Percentiles rank a stretch among this genome's conserved stretches.
phyloP scores from a whole-genome alignment of 2,113 vertebrate genomes.

The Cottus gobio region DNA sequence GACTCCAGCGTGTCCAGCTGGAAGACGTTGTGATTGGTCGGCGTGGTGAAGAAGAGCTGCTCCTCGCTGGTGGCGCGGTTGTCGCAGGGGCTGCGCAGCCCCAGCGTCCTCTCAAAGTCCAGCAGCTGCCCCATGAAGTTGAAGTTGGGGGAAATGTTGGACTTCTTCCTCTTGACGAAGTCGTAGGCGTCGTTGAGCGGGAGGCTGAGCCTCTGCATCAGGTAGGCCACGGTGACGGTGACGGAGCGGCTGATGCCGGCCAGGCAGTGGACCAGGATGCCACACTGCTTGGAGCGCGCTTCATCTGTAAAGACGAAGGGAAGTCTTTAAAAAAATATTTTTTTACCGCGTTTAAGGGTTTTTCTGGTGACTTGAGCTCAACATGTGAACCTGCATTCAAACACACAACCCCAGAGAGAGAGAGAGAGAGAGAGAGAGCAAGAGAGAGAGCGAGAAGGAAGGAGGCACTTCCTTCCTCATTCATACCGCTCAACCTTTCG shows the following conservation, averaged over 20 bases:
- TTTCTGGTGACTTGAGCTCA: background rate
- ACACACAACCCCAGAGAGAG: slow-evolving; percentile 35
- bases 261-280: slow-evolving; percentile 91
- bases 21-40: slow-evolving; percentile 87
- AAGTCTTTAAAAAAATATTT: too few species aligned
- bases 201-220: slow-evolving; percentile 91
- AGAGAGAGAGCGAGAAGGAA: slow-evolving; percentile 33
- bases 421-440: slow-evolving; percentile 1
- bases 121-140: slow-evolving; percentile 94
- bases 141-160: slow-evolving; percentile 92
- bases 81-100: slow-evolving; percentile 82
- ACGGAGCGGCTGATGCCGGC: slow-evolving; percentile 91
- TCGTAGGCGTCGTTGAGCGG: slow-evolving; percentile 91
- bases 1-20: slow-evolving; percentile 84
- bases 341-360: too few species aligned
- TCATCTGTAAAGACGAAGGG: slow-evolving; percentile 80
- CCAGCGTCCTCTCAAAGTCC: slow-evolving; percentile 89
- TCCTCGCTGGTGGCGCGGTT: slow-evolving; percentile 75
- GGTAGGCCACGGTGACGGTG: slow-evolving; percentile 91
- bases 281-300: slow-evolving; percentile 87
- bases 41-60: slow-evolving; percentile 87
- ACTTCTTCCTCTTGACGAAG: slow-evolving; percentile 91
- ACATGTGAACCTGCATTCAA: slow-evolving; percentile 32
- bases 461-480: slow-evolving; percentile 71
- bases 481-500: slow-evolving; percentile 20